A percentile compares a stretch with the other conserved stretches of the same genome.
Evolutionary conservation across 2,113 vertebrate species (phyloP).

Genomic region (Brachypteracias leptosomus): DNA sequence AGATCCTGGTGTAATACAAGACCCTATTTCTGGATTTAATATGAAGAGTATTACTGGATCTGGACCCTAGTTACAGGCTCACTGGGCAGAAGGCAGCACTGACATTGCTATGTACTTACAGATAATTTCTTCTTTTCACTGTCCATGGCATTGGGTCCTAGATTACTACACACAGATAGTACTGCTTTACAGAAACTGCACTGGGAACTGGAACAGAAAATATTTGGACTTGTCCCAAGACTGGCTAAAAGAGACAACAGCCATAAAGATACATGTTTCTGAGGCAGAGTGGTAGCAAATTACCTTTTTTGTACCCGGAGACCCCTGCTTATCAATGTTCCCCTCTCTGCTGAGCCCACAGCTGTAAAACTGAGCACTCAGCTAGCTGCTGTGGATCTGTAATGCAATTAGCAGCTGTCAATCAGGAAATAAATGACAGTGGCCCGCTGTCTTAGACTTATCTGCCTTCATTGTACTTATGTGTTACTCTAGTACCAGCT

Average conservation of each 20-base stretch:
- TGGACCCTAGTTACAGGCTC: neutral
- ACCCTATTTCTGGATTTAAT: neutral
- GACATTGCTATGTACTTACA: neutral
- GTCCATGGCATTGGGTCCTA: neutral
- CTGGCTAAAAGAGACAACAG: neutral
- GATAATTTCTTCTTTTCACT: neutral
- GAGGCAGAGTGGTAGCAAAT: neutral
- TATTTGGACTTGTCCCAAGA: neutral
- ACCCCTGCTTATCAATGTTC: neutral
- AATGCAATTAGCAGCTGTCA: neutral
- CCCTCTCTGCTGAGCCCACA: neutral
- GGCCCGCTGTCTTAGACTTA: neutral
- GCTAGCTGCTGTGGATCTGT: neutral
- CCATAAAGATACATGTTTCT: neutral
- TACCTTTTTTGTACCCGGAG: neutral
- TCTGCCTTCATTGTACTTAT: accelerated
- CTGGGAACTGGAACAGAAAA: neutral
- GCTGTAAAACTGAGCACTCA: accelerated
- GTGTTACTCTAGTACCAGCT: neutral
- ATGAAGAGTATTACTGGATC: neutral
- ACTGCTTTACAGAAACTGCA: neutral
- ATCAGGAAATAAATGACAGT: neutral
- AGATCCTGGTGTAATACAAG: neutral
- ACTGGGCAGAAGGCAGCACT: neutral
- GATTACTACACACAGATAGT: neutral